Percentiles rank a stretch among this genome's conserved stretches.
Conservation (phyloP, 2,888 invertebrate species). For the Athetis lepigone region DNA sequence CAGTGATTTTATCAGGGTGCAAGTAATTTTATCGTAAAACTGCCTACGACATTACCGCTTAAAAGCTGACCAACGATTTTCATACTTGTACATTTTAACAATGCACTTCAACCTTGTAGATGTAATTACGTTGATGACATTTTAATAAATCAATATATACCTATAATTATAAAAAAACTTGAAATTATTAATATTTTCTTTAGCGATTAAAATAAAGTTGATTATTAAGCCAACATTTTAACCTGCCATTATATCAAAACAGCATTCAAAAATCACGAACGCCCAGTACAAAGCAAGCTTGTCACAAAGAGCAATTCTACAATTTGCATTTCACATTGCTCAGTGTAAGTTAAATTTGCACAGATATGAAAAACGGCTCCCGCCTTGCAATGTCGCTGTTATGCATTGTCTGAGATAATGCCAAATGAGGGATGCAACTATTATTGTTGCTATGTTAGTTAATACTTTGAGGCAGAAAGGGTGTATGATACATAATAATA, state of each 20-base stretch:
- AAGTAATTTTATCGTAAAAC: too few species aligned
- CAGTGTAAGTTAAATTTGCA: conserved; percentile 52
- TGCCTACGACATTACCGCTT: too few species aligned
- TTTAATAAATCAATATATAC: too few species aligned
- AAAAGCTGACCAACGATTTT: too few species aligned
- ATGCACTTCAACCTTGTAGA: too few species aligned
- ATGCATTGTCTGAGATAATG: conserved; percentile 51
- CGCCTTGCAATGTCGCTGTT: conserved; percentile 30
- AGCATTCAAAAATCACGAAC: not conserved
- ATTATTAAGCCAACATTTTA: not conserved
- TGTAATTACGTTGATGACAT: too few species aligned
- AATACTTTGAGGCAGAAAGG: not conserved
- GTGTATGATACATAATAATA: too few species aligned
- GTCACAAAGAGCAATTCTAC: conserved; percentile 26
- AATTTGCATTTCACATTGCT: conserved; percentile 55
- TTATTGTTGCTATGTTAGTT: conserved; percentile 25
- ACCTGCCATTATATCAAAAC: not conserved
- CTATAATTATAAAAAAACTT: too few species aligned
- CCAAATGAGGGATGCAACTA: conserved; percentile 33
- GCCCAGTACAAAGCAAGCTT: conserved; percentile 6
- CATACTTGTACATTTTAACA: too few species aligned
- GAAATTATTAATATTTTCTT: too few species aligned
- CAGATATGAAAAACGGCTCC: conserved; percentile 56
- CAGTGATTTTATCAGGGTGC: too few species aligned
- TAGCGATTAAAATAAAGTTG: not conserved